Conservation (phyloP, 2,797 vertebrate genomes). For the Bovichtus diacanthus region DNA sequence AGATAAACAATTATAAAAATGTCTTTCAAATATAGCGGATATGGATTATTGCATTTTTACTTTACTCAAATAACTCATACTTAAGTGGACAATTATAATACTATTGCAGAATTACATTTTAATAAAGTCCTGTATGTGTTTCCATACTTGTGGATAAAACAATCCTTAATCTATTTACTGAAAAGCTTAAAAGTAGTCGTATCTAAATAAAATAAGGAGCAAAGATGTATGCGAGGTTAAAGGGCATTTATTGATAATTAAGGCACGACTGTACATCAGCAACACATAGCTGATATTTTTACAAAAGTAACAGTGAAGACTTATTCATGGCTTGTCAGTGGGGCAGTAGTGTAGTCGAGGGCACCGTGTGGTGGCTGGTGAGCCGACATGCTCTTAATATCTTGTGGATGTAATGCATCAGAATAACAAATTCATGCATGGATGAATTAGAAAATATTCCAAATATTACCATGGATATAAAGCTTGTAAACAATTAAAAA, state of each 20-base stretch:
- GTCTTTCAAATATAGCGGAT: too few species aligned
- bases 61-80: too few species aligned
- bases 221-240: slow-evolving; percentile 7
- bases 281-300: slow-evolving; percentile 38
- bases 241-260: slow-evolving; percentile 70
- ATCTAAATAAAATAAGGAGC: not conserved
- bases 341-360: slow-evolving; percentile 64
- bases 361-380: slow-evolving; percentile 10
- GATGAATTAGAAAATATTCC: slow-evolving; percentile 9
- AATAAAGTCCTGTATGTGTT: too few species aligned
- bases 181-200: not conserved
- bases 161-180: not conserved
- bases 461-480: slow-evolving; percentile 14
- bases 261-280: slow-evolving; percentile 70
- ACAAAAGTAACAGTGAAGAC: slow-evolving; percentile 55
- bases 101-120: too few species aligned
- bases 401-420: not conserved
- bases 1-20: too few species aligned
- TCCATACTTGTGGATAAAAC: not conserved
- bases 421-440: slow-evolving; percentile 25
- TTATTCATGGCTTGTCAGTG: slow-evolving; percentile 59
- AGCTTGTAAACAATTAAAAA: slow-evolving; percentile 20
- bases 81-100: too few species aligned
- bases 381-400: not conserved
- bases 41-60: too few species aligned